Conservation (phyloP, 2,888 invertebrate species). For the Agrilus cyanescens region DNA sequence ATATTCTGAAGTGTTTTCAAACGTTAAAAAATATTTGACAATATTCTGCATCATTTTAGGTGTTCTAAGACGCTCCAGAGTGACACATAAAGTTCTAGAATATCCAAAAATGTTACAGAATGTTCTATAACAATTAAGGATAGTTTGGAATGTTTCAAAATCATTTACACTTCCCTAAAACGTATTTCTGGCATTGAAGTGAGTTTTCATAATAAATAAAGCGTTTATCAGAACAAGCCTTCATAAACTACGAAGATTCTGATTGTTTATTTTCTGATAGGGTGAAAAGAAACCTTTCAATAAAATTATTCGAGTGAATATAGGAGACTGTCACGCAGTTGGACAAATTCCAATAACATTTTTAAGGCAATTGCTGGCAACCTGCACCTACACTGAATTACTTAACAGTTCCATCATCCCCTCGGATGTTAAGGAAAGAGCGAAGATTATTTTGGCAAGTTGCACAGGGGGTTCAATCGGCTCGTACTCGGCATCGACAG, state of each 20-base stretch:
- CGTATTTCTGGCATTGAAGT: not conserved
- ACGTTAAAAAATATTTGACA: too few relatives aligned
- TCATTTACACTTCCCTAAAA: not conserved
- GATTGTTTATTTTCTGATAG: constrained; percentile 33
- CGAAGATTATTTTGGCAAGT: constrained; percentile 45
- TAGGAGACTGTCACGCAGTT: constrained; percentile 95
- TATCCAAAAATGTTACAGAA: too few relatives aligned
- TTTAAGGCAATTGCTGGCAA: constrained; percentile 76
- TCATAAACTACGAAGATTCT: not conserved
- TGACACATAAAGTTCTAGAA: too few relatives aligned
- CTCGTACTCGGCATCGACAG: constrained; percentile 73
- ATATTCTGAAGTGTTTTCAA: too few relatives aligned
- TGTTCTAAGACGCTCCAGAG: too few relatives aligned
- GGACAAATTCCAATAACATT: constrained; percentile 86
- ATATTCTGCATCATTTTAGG: too few relatives aligned
- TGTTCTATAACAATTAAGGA: too few relatives aligned
- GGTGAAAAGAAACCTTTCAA: constrained; percentile 74
- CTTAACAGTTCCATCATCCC: constrained; percentile 59
- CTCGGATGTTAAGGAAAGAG: constrained; percentile 65
- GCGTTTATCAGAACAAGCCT: not conserved
- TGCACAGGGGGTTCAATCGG: constrained; percentile 73
- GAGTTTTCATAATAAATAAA: not conserved
- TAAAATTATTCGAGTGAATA: constrained; percentile 83
- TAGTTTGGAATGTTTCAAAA: too few relatives aligned
- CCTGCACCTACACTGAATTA: constrained; percentile 57